Evolutionary conservation across 2,113 vertebrate species (phyloP).

Genomic region (Ivindomyrus marchei): DNA sequence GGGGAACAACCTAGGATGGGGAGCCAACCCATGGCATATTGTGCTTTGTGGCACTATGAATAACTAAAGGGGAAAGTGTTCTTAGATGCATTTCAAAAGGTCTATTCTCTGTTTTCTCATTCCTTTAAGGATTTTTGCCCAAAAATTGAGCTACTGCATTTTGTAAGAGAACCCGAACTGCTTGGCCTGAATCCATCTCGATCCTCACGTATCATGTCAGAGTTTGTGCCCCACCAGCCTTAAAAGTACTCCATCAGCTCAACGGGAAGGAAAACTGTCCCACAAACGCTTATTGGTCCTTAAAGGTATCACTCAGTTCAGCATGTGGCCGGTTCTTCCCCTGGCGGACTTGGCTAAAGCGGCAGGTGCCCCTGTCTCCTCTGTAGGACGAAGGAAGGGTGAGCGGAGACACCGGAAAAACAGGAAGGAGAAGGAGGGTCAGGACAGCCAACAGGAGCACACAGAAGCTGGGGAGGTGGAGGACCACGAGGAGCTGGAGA

Average conservation of each 20-base stretch:
- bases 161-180: not conserved
- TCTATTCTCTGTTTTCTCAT: not conserved
- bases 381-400: constrained; percentile 58
- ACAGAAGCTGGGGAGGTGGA: constrained; percentile 62
- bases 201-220: too few species aligned
- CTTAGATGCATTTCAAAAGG: not conserved
- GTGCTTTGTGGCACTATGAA: not conserved
- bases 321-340: not conserved
- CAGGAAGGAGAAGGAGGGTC: constrained; percentile 79
- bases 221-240: not conserved
- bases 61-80: not conserved
- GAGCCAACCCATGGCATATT: not conserved
- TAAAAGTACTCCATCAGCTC: not conserved
- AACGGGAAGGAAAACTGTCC: not conserved
- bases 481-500: constrained; percentile 74
- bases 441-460: constrained; percentile 66
- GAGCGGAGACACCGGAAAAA: constrained; percentile 75
- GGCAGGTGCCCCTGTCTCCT: not conserved
- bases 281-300: not conserved
- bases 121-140: not conserved
- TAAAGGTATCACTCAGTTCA: not conserved
- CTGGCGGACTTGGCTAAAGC: not conserved
- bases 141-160: not conserved
- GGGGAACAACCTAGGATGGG: too few species aligned
- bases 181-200: not conserved